phyloP scores from a whole-genome alignment of 1,140 invertebrate genomes.

The Heliconius himera region DNA sequence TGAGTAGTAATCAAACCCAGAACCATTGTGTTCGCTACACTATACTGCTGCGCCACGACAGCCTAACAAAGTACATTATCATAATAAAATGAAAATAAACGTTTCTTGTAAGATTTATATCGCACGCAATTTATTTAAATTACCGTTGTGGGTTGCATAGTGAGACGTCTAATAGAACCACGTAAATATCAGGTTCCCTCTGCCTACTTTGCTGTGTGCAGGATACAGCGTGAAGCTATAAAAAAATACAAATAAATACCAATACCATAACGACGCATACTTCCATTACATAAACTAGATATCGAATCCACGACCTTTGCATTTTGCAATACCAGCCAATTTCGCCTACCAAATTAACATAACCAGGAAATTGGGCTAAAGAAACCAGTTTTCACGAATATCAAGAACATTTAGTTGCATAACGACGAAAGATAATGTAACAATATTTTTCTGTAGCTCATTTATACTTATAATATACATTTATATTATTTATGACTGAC shows the following conservation, averaged over 20 bases:
- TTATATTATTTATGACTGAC: neutral
- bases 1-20: too few relatives aligned
- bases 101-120: neutral
- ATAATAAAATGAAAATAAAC: neutral
- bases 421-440: neutral
- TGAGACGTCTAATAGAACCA: too few relatives aligned
- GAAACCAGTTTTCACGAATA: constrained; percentile 4
- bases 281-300: neutral
- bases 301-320: neutral
- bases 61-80: too few relatives aligned
- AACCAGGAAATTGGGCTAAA: neutral
- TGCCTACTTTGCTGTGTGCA: too few relatives aligned
- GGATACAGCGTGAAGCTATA: too few relatives aligned
- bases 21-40: too few relatives aligned
- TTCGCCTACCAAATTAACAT: neutral
- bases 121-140: neutral
- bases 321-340: neutral
- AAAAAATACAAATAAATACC: neutral
- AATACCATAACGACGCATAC: neutral
- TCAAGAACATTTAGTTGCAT: neutral
- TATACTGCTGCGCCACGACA: too few relatives aligned
- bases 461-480: neutral
- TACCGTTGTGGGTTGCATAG: neutral
- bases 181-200: too few relatives aligned
- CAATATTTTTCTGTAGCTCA: neutral